phyloP scores from a whole-genome alignment of 1,140 invertebrate species.

The Sminthurinus signatus region DNA sequence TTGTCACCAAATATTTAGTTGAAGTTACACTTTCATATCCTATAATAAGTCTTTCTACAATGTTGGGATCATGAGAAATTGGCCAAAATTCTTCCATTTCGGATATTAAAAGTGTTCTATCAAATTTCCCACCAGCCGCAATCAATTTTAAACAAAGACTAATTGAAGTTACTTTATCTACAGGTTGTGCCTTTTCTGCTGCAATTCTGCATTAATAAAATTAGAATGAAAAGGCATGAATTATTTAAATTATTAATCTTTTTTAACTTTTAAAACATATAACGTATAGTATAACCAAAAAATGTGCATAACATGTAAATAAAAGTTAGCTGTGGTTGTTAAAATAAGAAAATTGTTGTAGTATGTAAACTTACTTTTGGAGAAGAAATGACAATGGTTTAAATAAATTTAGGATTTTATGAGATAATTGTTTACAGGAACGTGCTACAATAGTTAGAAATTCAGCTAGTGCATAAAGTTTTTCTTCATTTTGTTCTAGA shows the following conservation, averaged over 20 bases:
- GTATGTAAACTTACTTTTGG: constrained; percentile 5
- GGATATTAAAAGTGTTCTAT: background rate
- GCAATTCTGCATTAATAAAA: background rate
- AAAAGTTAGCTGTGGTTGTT: background rate
- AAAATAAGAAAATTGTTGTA: background rate
- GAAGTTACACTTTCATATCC: constrained; percentile 27
- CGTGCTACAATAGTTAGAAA: background rate
- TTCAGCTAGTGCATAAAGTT: constrained; percentile 2
- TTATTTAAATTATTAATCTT: background rate
- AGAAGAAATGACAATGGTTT: constrained; percentile 6
- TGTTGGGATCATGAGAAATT: background rate
- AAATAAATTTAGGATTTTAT: background rate
- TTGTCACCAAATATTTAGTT: constrained; percentile 5
- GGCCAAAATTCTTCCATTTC: constrained; percentile 21
- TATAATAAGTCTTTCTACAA: constrained; percentile 18
- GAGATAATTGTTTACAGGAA: background rate
- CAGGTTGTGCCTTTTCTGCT: background rate
- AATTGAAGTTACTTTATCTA: background rate
- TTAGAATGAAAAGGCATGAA: background rate
- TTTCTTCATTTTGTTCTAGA: constrained; percentile 5
- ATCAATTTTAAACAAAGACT: constrained; percentile 9
- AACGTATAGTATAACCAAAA: too few species aligned
- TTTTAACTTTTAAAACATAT: too few species aligned
- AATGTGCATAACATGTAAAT: too few species aligned
- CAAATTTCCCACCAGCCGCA: constrained; percentile 11